Base-by-base conservation (phyloP, 2,888 invertebrate genomes). In the Drosophila peninsularis region DNA sequence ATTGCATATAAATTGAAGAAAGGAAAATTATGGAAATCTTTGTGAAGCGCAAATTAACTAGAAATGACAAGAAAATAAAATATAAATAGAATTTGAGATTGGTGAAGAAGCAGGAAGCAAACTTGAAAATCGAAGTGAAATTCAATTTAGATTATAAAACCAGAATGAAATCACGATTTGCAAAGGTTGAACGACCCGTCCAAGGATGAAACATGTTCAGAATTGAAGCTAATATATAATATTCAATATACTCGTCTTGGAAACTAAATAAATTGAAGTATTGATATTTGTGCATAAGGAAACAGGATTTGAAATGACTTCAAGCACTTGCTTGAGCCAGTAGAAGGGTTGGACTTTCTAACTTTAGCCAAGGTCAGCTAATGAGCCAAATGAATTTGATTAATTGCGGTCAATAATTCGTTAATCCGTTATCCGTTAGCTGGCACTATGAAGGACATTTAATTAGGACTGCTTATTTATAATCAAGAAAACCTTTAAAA, bases 181-280 rank as follows among this genome's bases (percentile, higher is more conserved):
- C 39, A n/a, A 34, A 41, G 41, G 65, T 64, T 50, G n/a, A 44
- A 21, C 19, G 50, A 50, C 27, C 50, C 41, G 5, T 21, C 17
- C 27, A 36, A 54, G 19, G 9, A 30, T 32, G 19, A 42, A 21
- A 10, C 27, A 30, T 21, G 10, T 21, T 5, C 32, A 39, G 21
- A 36, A 30, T 9, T 30, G 34, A 24, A 41, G 10, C 27, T 19
- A 47, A 34, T 27, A 19, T 45, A 21, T 14, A 34, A 14, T 27
- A n/a, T 14, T 5, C 9, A 45, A 27, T n/a, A 10, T 45, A 17
- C 5, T 30, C 27, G 27, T 17, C 17, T 24, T 24, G 3, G 1
- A n/a, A 37, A 17, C 17, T 9, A 39, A 39, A 17, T 39, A 13
- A 39, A 39, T 24, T 24, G 5, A 24, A 24, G 5, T 39, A 7